These are phyloP conservation scores for Trisateles emortualis DNA, from an alignment of 2,888 invertebrate species.

Conservation along the genomic window DNA sequence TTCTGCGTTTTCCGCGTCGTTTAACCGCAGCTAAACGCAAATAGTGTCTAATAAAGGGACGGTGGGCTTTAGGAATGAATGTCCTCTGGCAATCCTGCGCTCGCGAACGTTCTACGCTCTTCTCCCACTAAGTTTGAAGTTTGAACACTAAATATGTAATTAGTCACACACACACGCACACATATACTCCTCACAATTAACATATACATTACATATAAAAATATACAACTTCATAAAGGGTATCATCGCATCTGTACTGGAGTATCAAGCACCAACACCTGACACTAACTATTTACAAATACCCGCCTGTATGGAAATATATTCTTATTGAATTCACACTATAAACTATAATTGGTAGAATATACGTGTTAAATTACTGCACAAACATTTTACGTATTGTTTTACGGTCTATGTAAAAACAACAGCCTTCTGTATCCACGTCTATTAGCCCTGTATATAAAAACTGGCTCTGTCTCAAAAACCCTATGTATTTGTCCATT, in stretches of 20 bases:
- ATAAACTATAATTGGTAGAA: conserved; percentile 36
- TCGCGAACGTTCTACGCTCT: too few species aligned
- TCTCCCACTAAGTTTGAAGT: too few species aligned
- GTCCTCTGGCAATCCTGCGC: too few species aligned
- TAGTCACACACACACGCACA: too few species aligned
- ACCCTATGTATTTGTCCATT: not conserved
- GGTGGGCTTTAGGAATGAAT: too few species aligned
- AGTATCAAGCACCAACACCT: conserved; percentile 31
- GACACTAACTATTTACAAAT: conserved; percentile 38
- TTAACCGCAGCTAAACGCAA: too few species aligned
- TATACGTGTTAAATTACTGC: conserved; percentile 22
- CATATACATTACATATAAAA: conserved; percentile 15
- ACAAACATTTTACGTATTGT: conserved; percentile 16
- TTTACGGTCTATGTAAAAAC: conserved; percentile 10
- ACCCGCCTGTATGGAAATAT: conserved; percentile 37
- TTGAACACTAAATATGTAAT: too few species aligned
- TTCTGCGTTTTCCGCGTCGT: too few species aligned
- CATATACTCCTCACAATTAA: not conserved
- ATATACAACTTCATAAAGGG: conserved; percentile 28
- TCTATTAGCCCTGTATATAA: conserved; percentile 4
- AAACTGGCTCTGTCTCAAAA: not conserved
- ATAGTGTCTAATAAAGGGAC: too few species aligned
- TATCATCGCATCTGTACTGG: conserved; percentile 34
- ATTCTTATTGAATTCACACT: conserved; percentile 36
- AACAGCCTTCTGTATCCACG: conserved; percentile 10